These are phyloP conservation scores for Aldrovandia affinis DNA, from an alignment of 2,797 vertebrate species.

Conservation along the genomic window DNA sequence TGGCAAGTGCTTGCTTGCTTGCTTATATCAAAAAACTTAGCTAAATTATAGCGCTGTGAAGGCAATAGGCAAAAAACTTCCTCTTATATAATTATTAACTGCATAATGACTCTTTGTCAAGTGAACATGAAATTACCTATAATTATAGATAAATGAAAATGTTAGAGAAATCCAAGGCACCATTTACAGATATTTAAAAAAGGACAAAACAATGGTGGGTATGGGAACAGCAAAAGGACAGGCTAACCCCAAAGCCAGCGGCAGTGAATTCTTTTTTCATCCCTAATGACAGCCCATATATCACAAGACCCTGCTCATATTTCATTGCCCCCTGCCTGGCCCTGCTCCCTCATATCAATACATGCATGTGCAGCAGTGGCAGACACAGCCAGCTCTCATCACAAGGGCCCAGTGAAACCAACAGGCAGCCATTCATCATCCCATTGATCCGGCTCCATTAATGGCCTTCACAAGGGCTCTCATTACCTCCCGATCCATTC, in stretches of 20 bases:
- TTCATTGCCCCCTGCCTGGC: conserved; percentile 72
- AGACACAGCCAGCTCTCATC: conserved; percentile 53
- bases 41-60: neutral
- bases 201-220: neutral
- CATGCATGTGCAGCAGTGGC: conserved; percentile 59
- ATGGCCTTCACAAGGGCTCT: conserved; percentile 63
- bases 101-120: neutral
- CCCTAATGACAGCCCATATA: conserved; percentile 63
- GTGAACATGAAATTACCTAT: neutral
- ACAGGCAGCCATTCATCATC: conserved; percentile 74
- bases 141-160: neutral
- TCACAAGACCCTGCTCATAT: conserved; percentile 73
- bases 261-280: neutral
- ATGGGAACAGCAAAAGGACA: neutral
- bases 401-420: conserved; percentile 51
- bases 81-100: neutral
- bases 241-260: neutral
- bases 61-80: neutral
- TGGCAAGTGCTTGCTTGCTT: neutral
- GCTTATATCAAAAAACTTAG: neutral
- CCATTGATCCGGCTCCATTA: conserved; percentile 71
- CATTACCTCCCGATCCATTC: conserved; percentile 58
- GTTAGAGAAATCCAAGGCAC: neutral
- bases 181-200: neutral
- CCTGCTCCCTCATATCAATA: conserved; percentile 69